Percentiles rank a stretch among this genome's conserved stretches.
Evolutionary conservation across 2,888 invertebrate species (phyloP).

Genomic region (Dicranocentrus wangi): DNA sequence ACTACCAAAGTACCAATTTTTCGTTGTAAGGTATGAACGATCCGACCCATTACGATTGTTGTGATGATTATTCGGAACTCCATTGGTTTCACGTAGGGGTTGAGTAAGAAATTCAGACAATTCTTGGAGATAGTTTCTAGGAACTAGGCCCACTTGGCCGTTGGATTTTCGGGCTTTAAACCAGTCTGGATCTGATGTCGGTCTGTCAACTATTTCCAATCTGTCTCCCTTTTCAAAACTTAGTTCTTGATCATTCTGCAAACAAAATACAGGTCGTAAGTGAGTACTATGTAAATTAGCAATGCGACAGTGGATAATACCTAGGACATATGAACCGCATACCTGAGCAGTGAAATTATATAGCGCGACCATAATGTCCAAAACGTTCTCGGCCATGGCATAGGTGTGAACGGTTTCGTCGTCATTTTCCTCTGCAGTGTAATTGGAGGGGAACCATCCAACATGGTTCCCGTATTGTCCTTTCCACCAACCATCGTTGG

Average conservation of each 20-base stretch:
- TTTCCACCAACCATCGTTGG: constrained; percentile 99
- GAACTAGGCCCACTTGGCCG: constrained; percentile 93
- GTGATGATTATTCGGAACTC: constrained; percentile 67
- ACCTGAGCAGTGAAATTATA: constrained; percentile 84
- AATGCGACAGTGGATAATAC: no score
- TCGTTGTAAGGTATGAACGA: constrained; percentile 83
- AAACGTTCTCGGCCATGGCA: constrained; percentile 94
- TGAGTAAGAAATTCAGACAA: constrained; percentile 91
- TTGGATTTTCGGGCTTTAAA: constrained; percentile 94
- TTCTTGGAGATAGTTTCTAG: constrained; percentile 92
- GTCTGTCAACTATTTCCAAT: constrained; percentile 95
- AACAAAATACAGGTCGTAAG: no score
- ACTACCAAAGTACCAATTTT: constrained; percentile 98
- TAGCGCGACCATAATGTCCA: constrained; percentile 95
- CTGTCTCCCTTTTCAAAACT: constrained; percentile 98
- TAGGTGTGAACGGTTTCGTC: constrained; percentile 93
- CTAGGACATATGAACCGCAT: no score
- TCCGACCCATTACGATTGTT: constrained; percentile 75
- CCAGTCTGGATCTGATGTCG: constrained; percentile 99
- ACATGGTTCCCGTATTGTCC: constrained; percentile 76
- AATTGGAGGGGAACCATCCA: constrained; percentile 99
- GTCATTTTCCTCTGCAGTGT: constrained; percentile 86
- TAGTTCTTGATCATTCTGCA: constrained; percentile 93
- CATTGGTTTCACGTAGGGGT: constrained; percentile 79
- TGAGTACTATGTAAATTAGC: no score